phyloP scores from a whole-genome alignment of 2,797 vertebrate genomes.

The Holocentrus rufus region DNA sequence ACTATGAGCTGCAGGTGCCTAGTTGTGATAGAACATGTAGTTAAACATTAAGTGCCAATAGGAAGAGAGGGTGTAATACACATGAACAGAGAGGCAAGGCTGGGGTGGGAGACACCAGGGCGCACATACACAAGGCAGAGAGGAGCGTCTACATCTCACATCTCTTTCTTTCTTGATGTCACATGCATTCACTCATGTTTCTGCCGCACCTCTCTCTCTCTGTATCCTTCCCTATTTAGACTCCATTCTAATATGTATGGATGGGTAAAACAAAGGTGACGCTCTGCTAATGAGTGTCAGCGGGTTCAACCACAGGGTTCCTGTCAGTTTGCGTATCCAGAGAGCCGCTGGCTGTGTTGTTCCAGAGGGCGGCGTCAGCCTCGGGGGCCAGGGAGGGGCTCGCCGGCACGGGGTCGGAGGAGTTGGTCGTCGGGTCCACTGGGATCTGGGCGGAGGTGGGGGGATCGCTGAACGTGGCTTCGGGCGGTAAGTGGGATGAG shows the following conservation, averaged over 20 bases:
- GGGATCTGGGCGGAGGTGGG: constrained; percentile 37
- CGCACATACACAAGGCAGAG: constrained; percentile 19
- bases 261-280: constrained; percentile 10
- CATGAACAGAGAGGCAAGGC: constrained; percentile 24
- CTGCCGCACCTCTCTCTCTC: background rate
- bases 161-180: background rate
- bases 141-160: constrained; percentile 15
- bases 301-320: constrained; percentile 18
- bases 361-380: constrained; percentile 38
- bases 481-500: constrained; percentile 18
- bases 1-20: constrained; percentile 47
- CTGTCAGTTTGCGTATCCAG: constrained; percentile 45
- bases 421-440: constrained; percentile 38
- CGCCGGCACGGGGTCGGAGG: constrained; percentile 11
- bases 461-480: constrained; percentile 15
- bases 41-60: constrained; percentile 38
- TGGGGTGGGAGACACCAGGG: background rate
- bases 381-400: constrained; percentile 51
- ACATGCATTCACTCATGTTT: constrained; percentile 12
- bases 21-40: constrained; percentile 50
- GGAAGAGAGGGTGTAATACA: constrained; percentile 35
- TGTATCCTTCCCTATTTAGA: constrained; percentile 26
- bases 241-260: constrained; percentile 15
- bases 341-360: constrained; percentile 54
- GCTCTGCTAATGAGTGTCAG: constrained; percentile 46